These are phyloP conservation scores for Leptopilina boulardi DNA, from an alignment of 1,140 invertebrate species.

Conservation along the genomic window DNA sequence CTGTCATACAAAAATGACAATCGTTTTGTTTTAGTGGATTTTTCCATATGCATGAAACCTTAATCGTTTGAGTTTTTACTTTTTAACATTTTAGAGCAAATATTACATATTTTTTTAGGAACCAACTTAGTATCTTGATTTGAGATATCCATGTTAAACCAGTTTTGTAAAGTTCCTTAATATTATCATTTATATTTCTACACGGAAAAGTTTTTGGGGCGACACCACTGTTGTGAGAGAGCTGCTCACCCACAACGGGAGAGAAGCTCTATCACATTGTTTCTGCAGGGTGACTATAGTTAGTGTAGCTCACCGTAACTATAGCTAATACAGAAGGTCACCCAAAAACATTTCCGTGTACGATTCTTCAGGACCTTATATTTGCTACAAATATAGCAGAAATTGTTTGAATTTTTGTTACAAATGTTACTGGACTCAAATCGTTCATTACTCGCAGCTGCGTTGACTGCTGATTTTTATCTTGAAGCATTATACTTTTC, in stretches of 20 bases:
- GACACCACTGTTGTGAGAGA: too few relatives aligned
- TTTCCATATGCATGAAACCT: constrained; percentile 37
- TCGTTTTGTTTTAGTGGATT: constrained; percentile 18
- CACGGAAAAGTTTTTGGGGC: too few relatives aligned
- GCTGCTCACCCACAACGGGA: too few relatives aligned
- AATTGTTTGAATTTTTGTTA: neutral
- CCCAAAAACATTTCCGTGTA: too few relatives aligned
- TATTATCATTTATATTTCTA: constrained; percentile 23
- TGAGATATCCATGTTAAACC: constrained; percentile 29
- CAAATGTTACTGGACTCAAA: neutral
- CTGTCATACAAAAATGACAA: constrained; percentile 43
- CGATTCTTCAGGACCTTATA: constrained; percentile 14
- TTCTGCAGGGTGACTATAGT: too few relatives aligned
- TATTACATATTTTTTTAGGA: constrained; percentile 33
- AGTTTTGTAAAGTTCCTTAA: constrained; percentile 37
- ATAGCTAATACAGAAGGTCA: too few relatives aligned
- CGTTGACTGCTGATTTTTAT: neutral
- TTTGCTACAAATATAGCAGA: constrained; percentile 34
- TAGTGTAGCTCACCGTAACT: too few relatives aligned
- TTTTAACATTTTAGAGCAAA: constrained; percentile 36
- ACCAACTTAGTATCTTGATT: constrained; percentile 36
- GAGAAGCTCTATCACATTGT: too few relatives aligned
- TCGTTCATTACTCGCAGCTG: neutral
- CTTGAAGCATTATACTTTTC: constrained; percentile 35
- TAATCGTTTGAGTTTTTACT: constrained; percentile 38